Conservation (phyloP, 2,888 invertebrate species). For the Neoscelio sp. region DNA sequence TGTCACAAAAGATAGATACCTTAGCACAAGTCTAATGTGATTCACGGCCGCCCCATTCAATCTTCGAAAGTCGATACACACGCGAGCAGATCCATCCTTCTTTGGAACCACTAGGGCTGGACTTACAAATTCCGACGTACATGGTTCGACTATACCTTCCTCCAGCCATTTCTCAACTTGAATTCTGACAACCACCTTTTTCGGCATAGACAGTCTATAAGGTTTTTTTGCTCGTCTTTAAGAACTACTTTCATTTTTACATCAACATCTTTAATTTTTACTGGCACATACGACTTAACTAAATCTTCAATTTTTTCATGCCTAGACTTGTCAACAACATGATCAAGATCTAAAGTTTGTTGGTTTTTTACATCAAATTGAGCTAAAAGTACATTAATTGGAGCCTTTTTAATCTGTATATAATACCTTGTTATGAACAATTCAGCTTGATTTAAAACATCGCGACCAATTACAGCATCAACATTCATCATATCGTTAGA, state of each 20-base stretch:
- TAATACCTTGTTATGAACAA: conserved; percentile 3
- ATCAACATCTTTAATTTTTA: conserved; percentile 9
- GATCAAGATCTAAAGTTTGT: conserved; percentile 6
- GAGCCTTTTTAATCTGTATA: conserved; percentile 4
- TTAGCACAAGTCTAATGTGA: too few relatives aligned
- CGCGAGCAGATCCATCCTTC: conserved; percentile 43
- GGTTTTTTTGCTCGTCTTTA: conserved; percentile 32
- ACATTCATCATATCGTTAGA: conserved; percentile 9
- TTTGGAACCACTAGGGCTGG: conserved; percentile 43
- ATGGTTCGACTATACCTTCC: conserved; percentile 24
- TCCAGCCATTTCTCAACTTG: conserved; percentile 29
- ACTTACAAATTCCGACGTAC: conserved; percentile 42
- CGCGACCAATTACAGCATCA: conserved; percentile 16
- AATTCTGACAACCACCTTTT: conserved; percentile 31
- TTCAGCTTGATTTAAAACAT: conserved; percentile 24
- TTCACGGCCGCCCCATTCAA: conserved; percentile 33
- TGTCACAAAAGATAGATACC: background rate
- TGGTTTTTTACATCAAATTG: background rate
- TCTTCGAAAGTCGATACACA: conserved; percentile 45
- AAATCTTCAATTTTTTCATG: conserved; percentile 15
- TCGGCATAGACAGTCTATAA: conserved; percentile 14
- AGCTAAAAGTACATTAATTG: background rate
- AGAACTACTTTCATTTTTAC: conserved; percentile 32
- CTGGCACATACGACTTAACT: conserved; percentile 16
- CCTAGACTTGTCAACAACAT: background rate